phyloP scores from a whole-genome alignment of 2,888 invertebrate genomes.

The Volucella bombylans region DNA sequence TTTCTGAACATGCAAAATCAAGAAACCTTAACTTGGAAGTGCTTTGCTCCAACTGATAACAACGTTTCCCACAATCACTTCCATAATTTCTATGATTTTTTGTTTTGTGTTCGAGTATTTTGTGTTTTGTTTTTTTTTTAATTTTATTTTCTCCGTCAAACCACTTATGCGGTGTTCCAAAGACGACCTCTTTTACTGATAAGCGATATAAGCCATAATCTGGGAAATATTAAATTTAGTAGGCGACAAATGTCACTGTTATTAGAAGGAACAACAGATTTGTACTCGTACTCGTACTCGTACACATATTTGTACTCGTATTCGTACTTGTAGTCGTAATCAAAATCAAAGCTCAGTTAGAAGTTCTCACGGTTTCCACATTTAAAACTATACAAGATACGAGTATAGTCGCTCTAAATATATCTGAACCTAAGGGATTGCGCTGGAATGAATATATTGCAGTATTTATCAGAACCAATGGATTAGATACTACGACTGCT shows the following conservation, averaged over 20 bases:
- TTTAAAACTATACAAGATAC: background rate
- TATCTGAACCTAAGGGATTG: constrained; percentile 25
- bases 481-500: constrained; percentile 1
- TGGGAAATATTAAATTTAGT: constrained; percentile 50
- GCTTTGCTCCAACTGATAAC: constrained; percentile 45
- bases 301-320: too few relatives aligned
- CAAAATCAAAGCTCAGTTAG: constrained; percentile 34
- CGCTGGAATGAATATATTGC: background rate
- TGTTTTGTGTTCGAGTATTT: background rate
- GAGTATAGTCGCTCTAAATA: background rate
- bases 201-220: constrained; percentile 49
- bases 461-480: constrained; percentile 38
- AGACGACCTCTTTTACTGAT: constrained; percentile 49
- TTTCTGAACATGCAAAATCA: constrained; percentile 36
- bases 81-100: constrained; percentile 34
- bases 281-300: too few relatives aligned
- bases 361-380: constrained; percentile 53
- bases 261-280: constrained; percentile 22
- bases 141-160: constrained; percentile 11
- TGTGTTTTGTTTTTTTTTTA: background rate
- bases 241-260: constrained; percentile 35
- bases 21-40: constrained; percentile 15
- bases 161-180: constrained; percentile 49
- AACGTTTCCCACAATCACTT: constrained; percentile 50
- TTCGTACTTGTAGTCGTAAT: background rate